These are phyloP conservation scores for Noctilio leporinus DNA, from an alignment of 2,113 vertebrate genomes.

Conservation along the genomic window DNA sequence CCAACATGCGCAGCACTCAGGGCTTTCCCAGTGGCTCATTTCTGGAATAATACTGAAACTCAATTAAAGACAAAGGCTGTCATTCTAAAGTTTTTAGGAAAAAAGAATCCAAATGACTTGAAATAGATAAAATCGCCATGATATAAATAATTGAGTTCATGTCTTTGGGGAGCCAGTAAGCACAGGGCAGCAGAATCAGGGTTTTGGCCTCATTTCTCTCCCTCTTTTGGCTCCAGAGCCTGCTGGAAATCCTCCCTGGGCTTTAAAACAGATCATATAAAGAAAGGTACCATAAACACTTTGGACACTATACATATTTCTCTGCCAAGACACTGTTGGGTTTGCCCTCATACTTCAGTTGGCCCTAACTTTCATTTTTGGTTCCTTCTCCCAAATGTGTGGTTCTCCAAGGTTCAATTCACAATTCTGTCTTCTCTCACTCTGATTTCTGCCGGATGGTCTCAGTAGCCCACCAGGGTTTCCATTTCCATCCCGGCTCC, in stretches of 20 bases:
- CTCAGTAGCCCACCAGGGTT: neutral
- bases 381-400: neutral
- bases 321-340: neutral
- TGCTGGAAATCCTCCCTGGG: neutral
- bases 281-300: neutral
- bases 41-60: neutral
- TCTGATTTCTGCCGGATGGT: no score
- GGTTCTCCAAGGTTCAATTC: neutral
- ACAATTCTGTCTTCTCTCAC: neutral
- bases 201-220: neutral
- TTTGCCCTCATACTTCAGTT: neutral
- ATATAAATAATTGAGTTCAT: neutral
- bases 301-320: neutral
- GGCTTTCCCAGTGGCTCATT: neutral
- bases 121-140: neutral
- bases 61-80: neutral
- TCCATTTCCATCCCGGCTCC: neutral
- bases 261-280: neutral
- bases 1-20: rapidly evolving
- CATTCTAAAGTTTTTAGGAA: neutral
- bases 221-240: neutral
- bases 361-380: neutral
- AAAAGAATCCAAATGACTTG: neutral
- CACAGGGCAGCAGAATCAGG: neutral
- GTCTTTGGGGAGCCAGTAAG: neutral